Base-by-base conservation (phyloP, 1,140 invertebrate species). In the Drosophila pseudoobscura region DNA sequence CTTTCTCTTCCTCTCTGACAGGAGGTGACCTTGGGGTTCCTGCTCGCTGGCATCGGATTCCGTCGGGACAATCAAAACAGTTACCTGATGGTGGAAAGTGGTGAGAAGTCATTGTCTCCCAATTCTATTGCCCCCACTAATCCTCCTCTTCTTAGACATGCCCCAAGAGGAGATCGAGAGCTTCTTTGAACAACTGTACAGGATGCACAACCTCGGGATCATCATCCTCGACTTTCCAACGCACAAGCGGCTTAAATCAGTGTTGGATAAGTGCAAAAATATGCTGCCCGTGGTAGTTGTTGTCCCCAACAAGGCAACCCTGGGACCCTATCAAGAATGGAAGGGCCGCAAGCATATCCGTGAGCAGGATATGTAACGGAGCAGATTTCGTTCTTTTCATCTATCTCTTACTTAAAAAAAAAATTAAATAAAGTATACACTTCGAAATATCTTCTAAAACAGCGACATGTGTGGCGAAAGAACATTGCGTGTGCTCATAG, bases 31-130 rank as follows among this genome's bases (percentile, higher is more conserved):
- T 11, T 82, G 22, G 79, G 79, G 0, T 52, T 83, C 8, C 43
- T 83, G 3, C 58, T 83, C 0, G 69, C 71, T 6, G 79, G 79
- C 29, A 53, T 83, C 26, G 79, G 79, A 1, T 80, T 61, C 49
- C 55, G 60, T 31, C 54, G 51, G 44, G 64, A 78, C 0, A 58
- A 51, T 2, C 74, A 75, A 41, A 56, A 62, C 17, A 83, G 71
- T 11, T 83, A 83, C 58, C 13, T 83, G n/a, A 75, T 82, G 63
- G 75, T 75, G 5, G 65, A 83, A 1, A 22, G 9, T 1, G 59
- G 80, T 83, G 17, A 31, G 41, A 35, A 13, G 17, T 1, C 22
- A 22, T 9, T 24, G 6, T 2, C 4, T 17, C 5, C 2, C 7
- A 5, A 9, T 29, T 20, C 3, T 5, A 9, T n/a, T 29, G 26